Evolutionary conservation across 2,113 vertebrate genomes (phyloP), one percentile per base, ranked within the genome.

Genomic region (Bubo scandiacus): DNA sequence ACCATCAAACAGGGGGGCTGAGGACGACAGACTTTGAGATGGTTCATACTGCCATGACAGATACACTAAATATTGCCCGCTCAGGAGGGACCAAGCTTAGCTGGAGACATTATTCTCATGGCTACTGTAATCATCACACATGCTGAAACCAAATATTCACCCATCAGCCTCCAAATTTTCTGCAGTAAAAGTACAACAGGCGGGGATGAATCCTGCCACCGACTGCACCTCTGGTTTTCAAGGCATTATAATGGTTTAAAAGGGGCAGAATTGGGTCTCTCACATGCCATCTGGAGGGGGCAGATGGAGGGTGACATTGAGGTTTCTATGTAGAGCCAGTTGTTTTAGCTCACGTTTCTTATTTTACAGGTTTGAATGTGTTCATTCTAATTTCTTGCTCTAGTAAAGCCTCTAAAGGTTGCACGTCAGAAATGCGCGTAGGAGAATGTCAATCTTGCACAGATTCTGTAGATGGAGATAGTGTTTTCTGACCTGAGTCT

Each of bases 401-500:
- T 45, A 63, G 17, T 52, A 29, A 70, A 90, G 85, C 55, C 75
- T 81, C 63, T 71, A 78, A 95, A 96, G 92, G 88, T 92, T 95
- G 90, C 59, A 78, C 2, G 1, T 52, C 92, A 95, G 79, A 77
- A 80, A 80, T 1, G 45, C 4, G 1, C 0, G 0, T 9, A 36
- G 51, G 27, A 88, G 72, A 96, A 90, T 74, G 82, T 92, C 95
- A 88, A 7, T 88, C 82, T 71, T 7, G 4, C 16, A 47, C 42
- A 47, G 51, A 55, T 52, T 34, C 51, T 84, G 57, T 20, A 65
- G 72, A 71, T 90, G 90, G 81, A 94, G 90, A 86, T 63, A 81
- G 47, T 52, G 42, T 55, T 88, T 92, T 67, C 83, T 96, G 94
- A 95, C 92, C 96, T 88, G 71, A 81, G 45, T 49, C 71, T 93